These are phyloP conservation scores for Trichoplusia ni DNA, from an alignment of 1,140 invertebrate genomes.

Conservation along the genomic window DNA sequence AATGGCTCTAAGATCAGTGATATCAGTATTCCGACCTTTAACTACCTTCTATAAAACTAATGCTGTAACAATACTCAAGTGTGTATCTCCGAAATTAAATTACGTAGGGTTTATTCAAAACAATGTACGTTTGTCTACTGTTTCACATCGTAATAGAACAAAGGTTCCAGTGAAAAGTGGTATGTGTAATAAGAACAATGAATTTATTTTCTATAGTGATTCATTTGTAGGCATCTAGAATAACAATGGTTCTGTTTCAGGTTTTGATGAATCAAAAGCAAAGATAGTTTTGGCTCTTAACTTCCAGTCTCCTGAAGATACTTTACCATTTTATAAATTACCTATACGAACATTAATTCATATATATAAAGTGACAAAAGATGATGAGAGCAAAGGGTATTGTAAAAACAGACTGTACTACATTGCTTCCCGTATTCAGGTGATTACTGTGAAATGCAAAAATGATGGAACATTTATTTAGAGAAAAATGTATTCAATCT, in stretches of 20 bases:
- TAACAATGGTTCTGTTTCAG: slow-evolving; percentile 47
- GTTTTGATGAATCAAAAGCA: slow-evolving; percentile 43
- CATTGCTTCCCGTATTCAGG: slow-evolving; percentile 64
- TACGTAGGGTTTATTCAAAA: neutral
- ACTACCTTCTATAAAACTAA: neutral
- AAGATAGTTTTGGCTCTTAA: slow-evolving; percentile 62
- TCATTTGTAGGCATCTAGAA: too few species aligned
- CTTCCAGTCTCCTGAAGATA: slow-evolving; percentile 63
- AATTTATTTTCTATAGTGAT: too few species aligned
- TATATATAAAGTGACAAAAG: slow-evolving; percentile 62
- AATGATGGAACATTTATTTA: neutral
- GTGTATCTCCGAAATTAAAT: too few species aligned
- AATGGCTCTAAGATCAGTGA: slow-evolving; percentile 11
- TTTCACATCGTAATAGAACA: neutral
- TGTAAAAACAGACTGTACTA: slow-evolving; percentile 77
- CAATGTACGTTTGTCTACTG: neutral
- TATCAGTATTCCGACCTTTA: neutral
- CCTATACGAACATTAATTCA: slow-evolving; percentile 57
- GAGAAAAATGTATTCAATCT: neutral
- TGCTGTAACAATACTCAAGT: neutral
- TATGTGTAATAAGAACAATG: too few species aligned
- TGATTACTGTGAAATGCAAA: slow-evolving; percentile 32
- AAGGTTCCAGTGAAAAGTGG: neutral
- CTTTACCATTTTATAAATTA: slow-evolving; percentile 67
- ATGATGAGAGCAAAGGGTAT: slow-evolving; percentile 56